Evolutionary conservation across 23 tunicate species (phyloP).

Genomic region (Clavelina lepadiformis): DNA sequence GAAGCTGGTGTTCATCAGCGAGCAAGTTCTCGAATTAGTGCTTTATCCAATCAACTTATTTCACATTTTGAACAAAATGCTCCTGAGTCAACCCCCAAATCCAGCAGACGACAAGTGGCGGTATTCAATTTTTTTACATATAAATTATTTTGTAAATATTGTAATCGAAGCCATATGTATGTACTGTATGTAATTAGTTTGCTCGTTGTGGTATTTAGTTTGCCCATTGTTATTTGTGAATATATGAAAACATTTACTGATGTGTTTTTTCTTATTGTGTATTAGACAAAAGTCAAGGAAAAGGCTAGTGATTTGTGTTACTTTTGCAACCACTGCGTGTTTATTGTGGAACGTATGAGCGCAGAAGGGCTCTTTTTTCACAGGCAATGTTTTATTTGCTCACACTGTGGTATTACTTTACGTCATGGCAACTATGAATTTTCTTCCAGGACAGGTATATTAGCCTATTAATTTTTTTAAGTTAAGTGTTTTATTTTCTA

Average conservation of each 20-base stretch:
- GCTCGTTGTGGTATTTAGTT: too few species aligned
- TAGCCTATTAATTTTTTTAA: too few species aligned
- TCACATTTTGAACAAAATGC: constrained; percentile 79
- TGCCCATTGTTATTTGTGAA: too few species aligned
- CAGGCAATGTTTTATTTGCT: constrained; percentile 88
- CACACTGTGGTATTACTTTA: constrained; percentile 53
- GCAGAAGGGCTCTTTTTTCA: constrained; percentile 89
- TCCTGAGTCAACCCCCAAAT: constrained; percentile 9
- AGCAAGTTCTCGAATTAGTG: constrained; percentile 68
- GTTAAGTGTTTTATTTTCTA: too few species aligned
- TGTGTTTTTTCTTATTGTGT: too few species aligned
- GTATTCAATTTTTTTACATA: too few species aligned
- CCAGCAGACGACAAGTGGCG: constrained; percentile 11
- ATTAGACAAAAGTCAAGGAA: too few species aligned
- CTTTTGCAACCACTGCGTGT: constrained; percentile 71
- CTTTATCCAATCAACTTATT: constrained; percentile 63
- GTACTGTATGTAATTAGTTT: too few species aligned
- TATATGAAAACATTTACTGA: too few species aligned
- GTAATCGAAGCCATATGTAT: too few species aligned
- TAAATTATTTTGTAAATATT: too few species aligned
- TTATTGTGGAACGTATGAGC: constrained; percentile 73
- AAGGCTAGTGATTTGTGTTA: constrained; percentile 58
- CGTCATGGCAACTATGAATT: constrained; percentile 44
- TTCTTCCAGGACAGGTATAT: constrained; percentile 32
- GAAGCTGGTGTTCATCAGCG: constrained; percentile 32